Conservation (phyloP, 2,113 vertebrate species). For the Sakesphorus luctuosus region DNA sequence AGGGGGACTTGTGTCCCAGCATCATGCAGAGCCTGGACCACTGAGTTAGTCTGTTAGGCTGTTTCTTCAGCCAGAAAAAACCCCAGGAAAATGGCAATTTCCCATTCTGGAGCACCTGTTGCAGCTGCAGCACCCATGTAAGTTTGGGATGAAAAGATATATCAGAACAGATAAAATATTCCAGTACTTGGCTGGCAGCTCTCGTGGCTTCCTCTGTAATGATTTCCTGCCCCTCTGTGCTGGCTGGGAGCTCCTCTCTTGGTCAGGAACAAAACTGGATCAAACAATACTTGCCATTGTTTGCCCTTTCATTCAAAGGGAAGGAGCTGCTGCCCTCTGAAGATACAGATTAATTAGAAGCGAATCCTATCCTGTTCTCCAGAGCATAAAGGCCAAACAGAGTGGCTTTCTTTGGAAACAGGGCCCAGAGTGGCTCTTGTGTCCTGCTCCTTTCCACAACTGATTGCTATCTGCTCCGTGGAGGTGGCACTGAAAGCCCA, state of each 20-base stretch:
- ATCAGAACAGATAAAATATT: background rate
- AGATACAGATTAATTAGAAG: constrained; percentile 68
- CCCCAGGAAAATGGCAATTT: background rate
- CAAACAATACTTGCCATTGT: constrained; percentile 60
- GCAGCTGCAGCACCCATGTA: background rate
- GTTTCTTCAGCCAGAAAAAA: background rate
- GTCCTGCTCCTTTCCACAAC: constrained; percentile 56
- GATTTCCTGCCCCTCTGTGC: constrained; percentile 40
- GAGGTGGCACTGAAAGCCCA: constrained; percentile 11
- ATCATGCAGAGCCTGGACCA: background rate
- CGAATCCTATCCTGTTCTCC: constrained; percentile 49
- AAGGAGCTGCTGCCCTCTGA: constrained; percentile 66
- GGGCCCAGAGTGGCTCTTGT: constrained; percentile 57
- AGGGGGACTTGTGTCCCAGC: accelerated
- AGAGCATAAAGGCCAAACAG: constrained; percentile 57
- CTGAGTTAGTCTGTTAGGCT: background rate
- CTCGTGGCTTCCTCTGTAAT: constrained; percentile 1
- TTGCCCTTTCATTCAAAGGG: constrained; percentile 37
- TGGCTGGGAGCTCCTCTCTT: constrained; percentile 27
- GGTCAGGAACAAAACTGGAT: constrained; percentile 25
- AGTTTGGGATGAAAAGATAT: background rate
- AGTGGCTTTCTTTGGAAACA: constrained; percentile 49
- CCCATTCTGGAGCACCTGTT: background rate
- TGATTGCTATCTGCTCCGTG: background rate
- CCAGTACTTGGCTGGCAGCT: background rate